Percentiles rank a stretch among this genome's conserved stretches.
phyloP scores from a whole-genome alignment of 2,888 invertebrate genomes.

The Anorthoa munda region DNA sequence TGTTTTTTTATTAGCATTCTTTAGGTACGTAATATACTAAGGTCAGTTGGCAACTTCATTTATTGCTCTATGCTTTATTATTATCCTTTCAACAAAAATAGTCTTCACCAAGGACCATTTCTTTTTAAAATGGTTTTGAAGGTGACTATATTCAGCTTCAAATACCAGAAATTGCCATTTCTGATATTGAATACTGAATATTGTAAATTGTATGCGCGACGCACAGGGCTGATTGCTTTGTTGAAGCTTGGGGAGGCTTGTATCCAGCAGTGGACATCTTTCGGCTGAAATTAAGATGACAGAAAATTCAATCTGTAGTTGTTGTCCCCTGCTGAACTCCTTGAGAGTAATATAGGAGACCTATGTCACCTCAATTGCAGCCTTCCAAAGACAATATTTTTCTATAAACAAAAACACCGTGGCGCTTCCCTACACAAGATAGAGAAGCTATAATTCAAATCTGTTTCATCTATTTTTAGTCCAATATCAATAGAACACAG shows the following conservation, averaged over 20 bases:
- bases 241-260: no score
- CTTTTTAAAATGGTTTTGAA: background rate
- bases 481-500: slow-evolving; percentile 14
- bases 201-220: no score
- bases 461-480: slow-evolving; percentile 24
- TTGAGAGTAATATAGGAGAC: no score
- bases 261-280: no score
- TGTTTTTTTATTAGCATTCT: background rate
- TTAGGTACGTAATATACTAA: background rate
- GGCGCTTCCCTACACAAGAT: background rate
- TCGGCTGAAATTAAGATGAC: no score
- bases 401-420: background rate
- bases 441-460: background rate
- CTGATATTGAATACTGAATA: no score
- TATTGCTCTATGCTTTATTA: background rate
- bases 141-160: no score
- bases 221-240: no score
- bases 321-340: background rate
- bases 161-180: no score
- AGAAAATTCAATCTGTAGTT: no score
- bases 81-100: no score
- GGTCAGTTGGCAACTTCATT: background rate
- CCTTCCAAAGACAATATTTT: background rate
- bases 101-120: background rate
- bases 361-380: background rate